phyloP scores from a whole-genome alignment of 2,888 invertebrate genomes.

The Caenorhabditis sp. region DNA sequence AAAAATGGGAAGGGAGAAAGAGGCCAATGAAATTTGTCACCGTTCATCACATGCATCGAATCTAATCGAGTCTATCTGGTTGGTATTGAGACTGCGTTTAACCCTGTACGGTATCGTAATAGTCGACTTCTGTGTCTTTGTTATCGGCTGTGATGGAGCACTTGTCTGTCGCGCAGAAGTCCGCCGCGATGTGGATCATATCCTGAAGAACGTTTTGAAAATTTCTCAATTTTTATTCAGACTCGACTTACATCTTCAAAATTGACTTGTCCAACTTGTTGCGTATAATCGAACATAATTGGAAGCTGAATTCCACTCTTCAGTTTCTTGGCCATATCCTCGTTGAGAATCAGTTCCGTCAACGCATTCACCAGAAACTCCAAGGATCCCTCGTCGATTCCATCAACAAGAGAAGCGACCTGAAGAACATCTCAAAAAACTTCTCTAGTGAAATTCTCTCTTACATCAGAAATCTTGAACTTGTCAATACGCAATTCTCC shows the following conservation, averaged over 20 bases:
- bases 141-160: constrained; percentile 69
- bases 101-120: constrained; percentile 74
- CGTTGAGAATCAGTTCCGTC: constrained; percentile 77
- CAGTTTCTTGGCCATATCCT: constrained; percentile 77
- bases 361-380: constrained; percentile 78
- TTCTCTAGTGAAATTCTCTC: not conserved
- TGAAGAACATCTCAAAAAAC: constrained; percentile 15
- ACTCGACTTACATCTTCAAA: constrained; percentile 72
- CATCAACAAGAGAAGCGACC: constrained; percentile 74
- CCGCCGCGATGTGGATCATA: constrained; percentile 69
- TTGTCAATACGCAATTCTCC: constrained; percentile 75
- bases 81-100: constrained; percentile 22
- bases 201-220: constrained; percentile 37
- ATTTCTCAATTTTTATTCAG: not conserved
- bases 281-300: constrained; percentile 78
- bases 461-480: constrained; percentile 77
- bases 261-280: constrained; percentile 67
- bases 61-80: constrained; percentile 54
- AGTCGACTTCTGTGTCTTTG: constrained; percentile 74
- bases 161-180: constrained; percentile 76
- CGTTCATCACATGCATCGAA: constrained; percentile 52
- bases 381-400: constrained; percentile 76
- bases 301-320: constrained; percentile 76
- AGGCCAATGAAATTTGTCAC: constrained; percentile 19
- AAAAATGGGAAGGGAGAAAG: not conserved